A percentile compares a stretch with the other conserved stretches of the same genome.
Conservation (phyloP, 2,888 invertebrate genomes). For the Plagodis dolabraria region DNA sequence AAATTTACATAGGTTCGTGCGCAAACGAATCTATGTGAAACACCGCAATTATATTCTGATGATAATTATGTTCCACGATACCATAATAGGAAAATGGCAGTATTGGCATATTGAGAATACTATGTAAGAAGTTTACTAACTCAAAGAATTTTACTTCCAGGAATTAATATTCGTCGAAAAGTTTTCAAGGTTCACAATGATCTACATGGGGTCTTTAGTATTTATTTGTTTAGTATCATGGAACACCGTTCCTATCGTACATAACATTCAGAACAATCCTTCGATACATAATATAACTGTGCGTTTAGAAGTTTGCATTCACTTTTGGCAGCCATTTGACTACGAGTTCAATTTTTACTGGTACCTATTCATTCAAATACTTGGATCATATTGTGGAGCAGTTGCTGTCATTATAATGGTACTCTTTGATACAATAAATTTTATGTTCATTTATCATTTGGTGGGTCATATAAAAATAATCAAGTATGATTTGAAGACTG, state of each 20-base stretch:
- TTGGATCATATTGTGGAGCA: not conserved
- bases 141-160: not conserved
- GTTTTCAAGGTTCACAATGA: not conserved
- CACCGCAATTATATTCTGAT: too few species aligned
- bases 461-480: slow-evolving; percentile 5
- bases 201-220: not conserved
- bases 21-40: too few species aligned
- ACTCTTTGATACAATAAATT: slow-evolving; percentile 4
- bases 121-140: too few species aligned
- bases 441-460: slow-evolving; percentile 1
- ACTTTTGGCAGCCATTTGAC: slow-evolving; percentile 40
- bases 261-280: slow-evolving; percentile 7
- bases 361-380: not conserved
- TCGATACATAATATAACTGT: slow-evolving; percentile 7
- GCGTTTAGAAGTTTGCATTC: slow-evolving; percentile 1
- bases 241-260: slow-evolving; percentile 7
- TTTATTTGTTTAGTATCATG: slow-evolving; percentile 2
- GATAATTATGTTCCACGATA: too few species aligned
- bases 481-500: slow-evolving; percentile 1
- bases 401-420: not conserved
- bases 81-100: too few species aligned
- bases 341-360: slow-evolving; percentile 22
- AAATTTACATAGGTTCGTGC: too few species aligned
- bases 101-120: too few species aligned
- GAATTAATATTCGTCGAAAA: not conserved